Evolutionary conservation across 2,888 invertebrate species (phyloP), one percentile per base, ranked within the genome.

Genomic region (Drepana falcataria): DNA sequence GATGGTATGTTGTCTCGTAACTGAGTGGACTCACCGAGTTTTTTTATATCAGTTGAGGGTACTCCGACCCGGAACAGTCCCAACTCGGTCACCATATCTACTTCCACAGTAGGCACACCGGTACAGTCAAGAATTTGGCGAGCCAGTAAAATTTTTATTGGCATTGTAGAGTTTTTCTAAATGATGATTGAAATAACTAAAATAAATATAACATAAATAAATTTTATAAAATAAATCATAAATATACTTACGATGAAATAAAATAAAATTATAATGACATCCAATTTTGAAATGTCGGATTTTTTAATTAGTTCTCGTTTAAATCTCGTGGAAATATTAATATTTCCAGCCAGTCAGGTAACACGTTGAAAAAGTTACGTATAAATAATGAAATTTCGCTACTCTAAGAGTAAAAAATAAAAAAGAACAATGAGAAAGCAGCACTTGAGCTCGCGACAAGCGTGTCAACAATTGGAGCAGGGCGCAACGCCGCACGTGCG

Each of bases 71-170:
- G 93, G 87, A 96, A 96, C 37, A 96, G 83, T n/a, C 96, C 98
- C 72, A 95, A 94, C 75, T 95, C 98, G 4, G 95, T 95, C 6
- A 94, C 92, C 76, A 95, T 88, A 73, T 95, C 95, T 64, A 99
- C 99, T 92, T 99, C 99, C 53, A 99, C 96, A 6, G 99, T 99
- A 49, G 99, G 99, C 73, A 97, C 96, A 54, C 98, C 99, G 71
- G 98, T 95, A 44, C 98, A 96, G 91, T 99, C 99, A 83, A 96
- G 99, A 87, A 99, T 98, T 92, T 98, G 97, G 79, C 99, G 96
- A 61, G 99, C 99, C 68, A 95, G 93, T 71, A 99, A 94, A 71
- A 96, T 95, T 88, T 96, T 95, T 73, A 99, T 96, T 51, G 97
- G 95, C 98, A 98, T 98, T 59, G 57, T 73, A 4, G 9, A 49